A percentile compares a stretch with the other conserved stretches of the same genome.
These are phyloP conservation scores for Melinaea menophilus DNA, from an alignment of 2,888 invertebrate species.

Conservation along the genomic window DNA sequence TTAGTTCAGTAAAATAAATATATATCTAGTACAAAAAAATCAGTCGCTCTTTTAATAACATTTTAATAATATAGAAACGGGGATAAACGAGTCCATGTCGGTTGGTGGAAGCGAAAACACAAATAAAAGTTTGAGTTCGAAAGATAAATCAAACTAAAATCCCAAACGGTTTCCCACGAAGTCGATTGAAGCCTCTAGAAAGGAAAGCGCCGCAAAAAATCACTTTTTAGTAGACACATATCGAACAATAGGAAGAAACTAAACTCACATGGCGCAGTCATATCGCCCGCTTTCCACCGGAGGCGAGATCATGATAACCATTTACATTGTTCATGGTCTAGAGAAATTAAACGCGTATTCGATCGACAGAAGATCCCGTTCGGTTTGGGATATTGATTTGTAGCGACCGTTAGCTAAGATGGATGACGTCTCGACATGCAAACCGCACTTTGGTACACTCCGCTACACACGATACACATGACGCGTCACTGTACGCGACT, in stretches of 20 bases:
- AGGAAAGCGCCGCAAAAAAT: conserved; percentile 58
- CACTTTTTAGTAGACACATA: conserved; percentile 49
- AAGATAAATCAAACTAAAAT: neutral
- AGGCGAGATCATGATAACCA: conserved; percentile 62
- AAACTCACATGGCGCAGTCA: conserved; percentile 59
- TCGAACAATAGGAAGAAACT: conserved; percentile 72
- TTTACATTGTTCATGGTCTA: conserved; percentile 69
- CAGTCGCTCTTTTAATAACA: conserved; percentile 12
- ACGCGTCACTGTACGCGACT: conserved; percentile 14
- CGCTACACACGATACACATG: conserved; percentile 37
- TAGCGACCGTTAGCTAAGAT: conserved; percentile 24
- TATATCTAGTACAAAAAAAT: conserved; percentile 12
- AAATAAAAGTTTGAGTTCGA: conserved; percentile 3
- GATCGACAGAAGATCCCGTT: conserved; percentile 35
- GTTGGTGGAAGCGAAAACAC: conserved; percentile 1
- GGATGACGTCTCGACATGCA: conserved; percentile 19
- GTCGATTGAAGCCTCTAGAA: conserved; percentile 37
- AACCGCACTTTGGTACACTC: conserved; percentile 28
- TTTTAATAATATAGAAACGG: conserved; percentile 3
- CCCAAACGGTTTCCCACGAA: conserved; percentile 42
- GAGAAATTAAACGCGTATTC: conserved; percentile 67
- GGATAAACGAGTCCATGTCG: neutral
- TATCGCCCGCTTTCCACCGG: conserved; percentile 65
- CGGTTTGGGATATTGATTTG: conserved; percentile 9
- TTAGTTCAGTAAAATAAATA: conserved; percentile 12